phyloP scores from a whole-genome alignment of 2,888 invertebrate genomes.

The Himalopsyche kuldschensis region DNA sequence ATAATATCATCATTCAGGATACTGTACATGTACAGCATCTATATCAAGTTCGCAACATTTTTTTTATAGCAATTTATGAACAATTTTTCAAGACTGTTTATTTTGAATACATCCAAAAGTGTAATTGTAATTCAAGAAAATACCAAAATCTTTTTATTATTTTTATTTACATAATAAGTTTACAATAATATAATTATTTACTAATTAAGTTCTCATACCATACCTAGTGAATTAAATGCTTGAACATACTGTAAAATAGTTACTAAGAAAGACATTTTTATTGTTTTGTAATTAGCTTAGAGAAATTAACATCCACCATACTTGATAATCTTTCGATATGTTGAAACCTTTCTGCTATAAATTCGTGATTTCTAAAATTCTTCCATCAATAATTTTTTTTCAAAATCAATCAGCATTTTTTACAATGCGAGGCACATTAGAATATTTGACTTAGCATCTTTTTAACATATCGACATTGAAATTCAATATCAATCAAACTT shows the following conservation, averaged over 20 bases:
- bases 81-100: background rate
- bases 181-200: background rate
- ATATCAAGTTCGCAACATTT: background rate
- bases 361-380: background rate
- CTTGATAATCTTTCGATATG: background rate
- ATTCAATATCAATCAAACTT: no score
- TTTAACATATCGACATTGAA: no score
- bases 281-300: background rate
- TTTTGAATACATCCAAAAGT: background rate
- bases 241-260: background rate
- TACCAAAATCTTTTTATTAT: background rate
- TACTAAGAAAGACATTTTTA: background rate
- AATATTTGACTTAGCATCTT: no score
- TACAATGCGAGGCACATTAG: no score
- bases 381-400: no score
- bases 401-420: no score
- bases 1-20: no score
- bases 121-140: background rate
- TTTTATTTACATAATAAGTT: background rate
- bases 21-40: background rate
- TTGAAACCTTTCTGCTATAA: background rate
- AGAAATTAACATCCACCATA: background rate
- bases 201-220: background rate
- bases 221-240: background rate
- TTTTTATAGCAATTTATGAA: background rate